Evolutionary conservation across 1,140 invertebrate species (phyloP).

Genomic region (Drosophila fuyamai): DNA sequence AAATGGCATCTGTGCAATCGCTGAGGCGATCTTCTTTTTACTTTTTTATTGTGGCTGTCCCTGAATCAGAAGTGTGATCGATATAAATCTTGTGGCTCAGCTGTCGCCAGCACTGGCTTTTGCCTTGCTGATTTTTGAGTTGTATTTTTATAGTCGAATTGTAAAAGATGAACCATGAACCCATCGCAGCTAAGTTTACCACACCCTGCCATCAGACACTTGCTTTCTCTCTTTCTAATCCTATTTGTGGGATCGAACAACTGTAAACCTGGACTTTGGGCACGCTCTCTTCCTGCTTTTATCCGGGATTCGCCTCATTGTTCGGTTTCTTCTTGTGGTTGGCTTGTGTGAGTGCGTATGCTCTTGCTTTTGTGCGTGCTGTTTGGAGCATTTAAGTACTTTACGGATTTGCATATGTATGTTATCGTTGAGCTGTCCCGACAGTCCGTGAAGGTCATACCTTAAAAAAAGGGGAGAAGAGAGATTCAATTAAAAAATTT

Average conservation of each 20-base stretch:
- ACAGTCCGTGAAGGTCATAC: constrained; percentile 3
- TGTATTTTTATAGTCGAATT: constrained; percentile 62
- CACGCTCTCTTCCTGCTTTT: constrained; percentile 25
- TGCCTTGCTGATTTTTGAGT: constrained; percentile 62
- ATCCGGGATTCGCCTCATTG: constrained; percentile 1
- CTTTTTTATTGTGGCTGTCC: constrained; percentile 8
- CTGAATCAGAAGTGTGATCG: constrained; percentile 80
- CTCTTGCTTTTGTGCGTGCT: constrained; percentile 52
- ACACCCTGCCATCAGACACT: background rate
- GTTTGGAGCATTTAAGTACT: constrained; percentile 30
- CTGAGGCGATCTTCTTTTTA: constrained; percentile 28
- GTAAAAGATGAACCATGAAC: background rate
- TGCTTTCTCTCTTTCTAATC: constrained; percentile 44
- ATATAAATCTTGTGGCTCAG: constrained; percentile 76
- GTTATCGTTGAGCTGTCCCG: constrained; percentile 27
- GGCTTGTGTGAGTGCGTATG: constrained; percentile 37
- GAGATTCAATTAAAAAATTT: background rate
- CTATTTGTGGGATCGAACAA: constrained; percentile 67
- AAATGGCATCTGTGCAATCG: constrained; percentile 51
- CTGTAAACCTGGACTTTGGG: constrained; percentile 68
- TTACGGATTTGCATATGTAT: constrained; percentile 44
- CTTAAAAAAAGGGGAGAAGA: background rate
- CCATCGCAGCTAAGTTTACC: constrained; percentile 1
- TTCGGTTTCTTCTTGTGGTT: constrained; percentile 38
- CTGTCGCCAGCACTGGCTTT: constrained; percentile 42